A percentile compares a stretch with the other conserved stretches of the same genome.
phyloP scores from a whole-genome alignment of 2,888 invertebrate species.

The Rhamphomyia laevipes region DNA sequence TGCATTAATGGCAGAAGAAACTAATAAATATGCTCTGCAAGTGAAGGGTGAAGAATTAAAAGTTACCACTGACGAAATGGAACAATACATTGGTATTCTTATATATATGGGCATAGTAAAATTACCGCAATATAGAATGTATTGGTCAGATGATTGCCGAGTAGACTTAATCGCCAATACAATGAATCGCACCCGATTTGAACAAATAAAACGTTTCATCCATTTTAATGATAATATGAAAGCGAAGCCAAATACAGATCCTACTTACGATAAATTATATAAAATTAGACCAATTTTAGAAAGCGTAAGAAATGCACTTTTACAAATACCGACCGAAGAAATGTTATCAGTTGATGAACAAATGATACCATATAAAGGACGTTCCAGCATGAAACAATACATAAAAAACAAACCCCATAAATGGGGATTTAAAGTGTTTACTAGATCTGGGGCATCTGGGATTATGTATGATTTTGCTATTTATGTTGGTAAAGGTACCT shows the following conservation, averaged over 20 bases:
- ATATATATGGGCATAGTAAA: no score
- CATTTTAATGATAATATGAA: conserved; percentile 5
- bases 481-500: no score
- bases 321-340: not conserved
- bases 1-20: no score
- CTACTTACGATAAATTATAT: not conserved
- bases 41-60: no score
- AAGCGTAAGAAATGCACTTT: not conserved
- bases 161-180: no score
- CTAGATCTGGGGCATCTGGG: conserved; percentile 3
- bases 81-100: no score
- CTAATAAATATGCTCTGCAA: no score
- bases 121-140: no score
- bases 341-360: not conserved
- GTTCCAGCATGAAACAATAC: conserved; percentile 5
- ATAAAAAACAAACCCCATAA: conserved; percentile 7
- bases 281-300: not conserved
- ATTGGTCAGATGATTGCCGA: no score
- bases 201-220: conserved; percentile 4
- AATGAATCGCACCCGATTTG: not conserved
- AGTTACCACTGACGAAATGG: no score
- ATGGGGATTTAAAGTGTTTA: conserved; percentile 8
- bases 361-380: not conserved
- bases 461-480: not conserved
- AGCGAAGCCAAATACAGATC: not conserved